Base-by-base conservation (phyloP, 2,888 invertebrate genomes). In the Catocala fraxini region DNA sequence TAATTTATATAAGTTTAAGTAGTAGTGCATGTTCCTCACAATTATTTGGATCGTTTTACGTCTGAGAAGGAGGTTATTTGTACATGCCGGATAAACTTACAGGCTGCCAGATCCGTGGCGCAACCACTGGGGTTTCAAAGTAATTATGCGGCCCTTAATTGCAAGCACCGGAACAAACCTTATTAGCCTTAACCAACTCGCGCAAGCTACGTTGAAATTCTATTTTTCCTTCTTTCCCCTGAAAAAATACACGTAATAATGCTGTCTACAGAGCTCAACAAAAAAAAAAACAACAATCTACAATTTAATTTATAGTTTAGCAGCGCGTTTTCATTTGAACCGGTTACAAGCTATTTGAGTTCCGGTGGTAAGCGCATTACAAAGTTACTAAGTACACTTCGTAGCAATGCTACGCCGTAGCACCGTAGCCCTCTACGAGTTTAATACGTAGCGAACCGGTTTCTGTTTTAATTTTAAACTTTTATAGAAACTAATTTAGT, bases 391-490 rank as follows among this genome's bases (percentile, higher is more conserved):
- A 81, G 82, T 77, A 82, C 79, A 77, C 80, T 75, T 67, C 70
- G 80, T 77, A 77, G 80, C 65, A 70, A 56, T 68, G 70, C 78
- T 79, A 78, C 77, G 73, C 63, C 60, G 69, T 72, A 70, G 63
- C 61, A 60, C 66, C 63, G 79, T 78, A 79, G 75, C 71, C 70
- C 53, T 77, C 74, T 71, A 75, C 75, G 68, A 74, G 64, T 80
- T 78, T 79, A 77, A 79, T 71, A 76, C 73, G 66, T 70, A 70
- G 71, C 70, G 53, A 64, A 73, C 73, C 66, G 74, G 73, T 70
- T 72, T 66, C 73, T 73, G 80, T 79, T 83, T 80, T 76, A 80
- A 83, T 79, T 79, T 80, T 66, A 75, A 78, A 82, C 77, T 79
- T 82, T 81, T 62, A 67, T 56, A 63, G 52, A 68, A 79, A 74